Conservation (phyloP, 2,888 invertebrate genomes). For the Pristionchus exspectatus region DNA sequence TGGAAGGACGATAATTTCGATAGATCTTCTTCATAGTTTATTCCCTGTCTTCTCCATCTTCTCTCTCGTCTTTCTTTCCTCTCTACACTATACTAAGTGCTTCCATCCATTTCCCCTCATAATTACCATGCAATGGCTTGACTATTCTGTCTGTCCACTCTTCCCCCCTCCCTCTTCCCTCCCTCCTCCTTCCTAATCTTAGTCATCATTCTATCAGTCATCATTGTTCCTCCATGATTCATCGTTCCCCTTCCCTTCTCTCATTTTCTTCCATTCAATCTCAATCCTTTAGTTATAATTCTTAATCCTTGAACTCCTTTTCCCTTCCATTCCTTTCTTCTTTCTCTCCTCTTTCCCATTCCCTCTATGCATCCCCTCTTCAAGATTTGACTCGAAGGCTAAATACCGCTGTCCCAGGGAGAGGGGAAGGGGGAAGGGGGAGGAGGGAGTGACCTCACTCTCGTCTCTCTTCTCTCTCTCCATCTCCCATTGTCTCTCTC, state of each 20-base stretch:
- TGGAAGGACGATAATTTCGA: no score
- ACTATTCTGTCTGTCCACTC: no score
- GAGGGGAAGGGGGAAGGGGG: background rate
- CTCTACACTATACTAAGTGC: background rate
- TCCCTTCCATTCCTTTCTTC: background rate
- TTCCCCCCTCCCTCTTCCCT: no score
- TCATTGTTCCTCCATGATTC: no score
- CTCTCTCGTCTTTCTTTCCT: conserved; percentile 49
- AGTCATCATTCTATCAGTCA: no score
- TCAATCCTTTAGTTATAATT: background rate
- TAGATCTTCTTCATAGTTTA: no score
- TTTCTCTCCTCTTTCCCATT: background rate
- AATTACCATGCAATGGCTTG: background rate
- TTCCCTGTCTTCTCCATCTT: conserved; percentile 21
- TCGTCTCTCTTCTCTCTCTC: background rate
- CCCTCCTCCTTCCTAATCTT: no score
- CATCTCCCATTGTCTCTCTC: conserved; percentile 4
- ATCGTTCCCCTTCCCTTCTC: background rate
- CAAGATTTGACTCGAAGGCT: conserved; percentile 35
- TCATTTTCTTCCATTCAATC: conserved; percentile 17
- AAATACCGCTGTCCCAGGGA: conserved; percentile 3
- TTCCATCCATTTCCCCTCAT: background rate
- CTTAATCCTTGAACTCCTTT: background rate
- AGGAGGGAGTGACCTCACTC: background rate
- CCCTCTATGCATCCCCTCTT: conserved; percentile 44